A percentile compares a stretch with the other conserved stretches of the same genome.
Conservation (phyloP, 2,797 vertebrate genomes). For the Esox lucius region DNA sequence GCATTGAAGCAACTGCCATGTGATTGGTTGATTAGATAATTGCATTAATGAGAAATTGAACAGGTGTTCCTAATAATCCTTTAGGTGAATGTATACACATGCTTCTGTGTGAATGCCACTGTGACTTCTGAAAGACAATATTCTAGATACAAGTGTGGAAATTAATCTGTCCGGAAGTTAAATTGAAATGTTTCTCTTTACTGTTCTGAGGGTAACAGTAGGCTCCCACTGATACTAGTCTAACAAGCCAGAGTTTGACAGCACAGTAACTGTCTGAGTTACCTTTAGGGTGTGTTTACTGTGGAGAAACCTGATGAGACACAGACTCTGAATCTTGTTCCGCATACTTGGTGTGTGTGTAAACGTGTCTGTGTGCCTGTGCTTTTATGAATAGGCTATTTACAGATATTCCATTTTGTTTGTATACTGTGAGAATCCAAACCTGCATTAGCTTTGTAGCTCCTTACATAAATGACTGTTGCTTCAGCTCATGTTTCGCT, state of each 20-base stretch:
- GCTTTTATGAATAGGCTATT: background rate
- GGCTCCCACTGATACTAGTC: constrained; percentile 2
- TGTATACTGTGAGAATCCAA: background rate
- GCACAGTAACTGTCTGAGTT: background rate
- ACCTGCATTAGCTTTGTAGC: background rate
- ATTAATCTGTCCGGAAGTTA: constrained; percentile 36
- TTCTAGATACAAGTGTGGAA: constrained; percentile 18
- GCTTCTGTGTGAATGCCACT: constrained; percentile 12
- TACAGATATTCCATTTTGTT: background rate
- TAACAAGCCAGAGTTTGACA: background rate
- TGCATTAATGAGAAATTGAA: too few relatives aligned
- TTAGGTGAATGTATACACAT: too few relatives aligned
- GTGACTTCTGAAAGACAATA: constrained; percentile 1
- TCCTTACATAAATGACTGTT: background rate
- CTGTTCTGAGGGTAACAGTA: constrained; percentile 14
- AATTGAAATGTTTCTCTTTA: constrained; percentile 19
- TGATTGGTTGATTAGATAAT: too few relatives aligned
- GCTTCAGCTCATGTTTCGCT: constrained; percentile 45
- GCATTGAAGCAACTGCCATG: too few relatives aligned
- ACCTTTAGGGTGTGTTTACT: background rate
- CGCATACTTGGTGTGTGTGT: background rate
- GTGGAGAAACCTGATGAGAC: background rate
- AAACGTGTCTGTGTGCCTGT: background rate
- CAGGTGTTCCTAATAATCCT: too few relatives aligned
- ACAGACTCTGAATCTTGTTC: background rate